Conservation (phyloP, 2,888 invertebrate genomes). For the Hetaerina titia region DNA sequence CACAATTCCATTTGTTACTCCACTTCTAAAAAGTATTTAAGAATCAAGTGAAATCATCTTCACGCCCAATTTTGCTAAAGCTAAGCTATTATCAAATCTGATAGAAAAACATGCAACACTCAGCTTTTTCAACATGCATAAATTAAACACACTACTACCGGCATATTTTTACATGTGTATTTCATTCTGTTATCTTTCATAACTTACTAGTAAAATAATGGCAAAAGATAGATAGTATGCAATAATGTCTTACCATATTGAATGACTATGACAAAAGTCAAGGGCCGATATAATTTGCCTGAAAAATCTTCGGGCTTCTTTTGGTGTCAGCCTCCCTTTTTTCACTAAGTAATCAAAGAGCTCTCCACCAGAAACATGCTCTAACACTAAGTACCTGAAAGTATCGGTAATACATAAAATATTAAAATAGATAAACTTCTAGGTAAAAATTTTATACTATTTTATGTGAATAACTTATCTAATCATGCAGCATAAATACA, state of each 20-base stretch:
- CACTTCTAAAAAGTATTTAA: no score
- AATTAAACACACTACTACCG: background rate
- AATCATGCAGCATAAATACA: background rate
- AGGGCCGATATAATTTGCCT: constrained; percentile 99
- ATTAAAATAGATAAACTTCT: background rate
- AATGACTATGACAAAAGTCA: constrained; percentile 99
- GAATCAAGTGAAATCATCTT: no score
- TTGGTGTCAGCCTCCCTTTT: constrained; percentile 97
- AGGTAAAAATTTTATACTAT: background rate
- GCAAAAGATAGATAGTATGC: constrained; percentile 26
- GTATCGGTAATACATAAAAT: constrained; percentile 49
- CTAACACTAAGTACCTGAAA: constrained; percentile 95
- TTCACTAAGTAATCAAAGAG: constrained; percentile 99
- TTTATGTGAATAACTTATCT: background rate
- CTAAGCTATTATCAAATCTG: background rate
- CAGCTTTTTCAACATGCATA: background rate
- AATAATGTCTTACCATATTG: constrained; percentile 92
- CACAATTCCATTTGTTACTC: no score
- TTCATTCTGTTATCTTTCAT: background rate
- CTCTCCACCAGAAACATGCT: constrained; percentile 99
- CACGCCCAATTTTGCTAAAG: background rate
- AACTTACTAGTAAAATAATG: background rate
- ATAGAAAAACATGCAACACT: background rate
- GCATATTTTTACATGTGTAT: background rate
- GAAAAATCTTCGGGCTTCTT: constrained; percentile 98